Conservation (phyloP, 2,797 vertebrate genomes). For the Sebastes iracundus region DNA sequence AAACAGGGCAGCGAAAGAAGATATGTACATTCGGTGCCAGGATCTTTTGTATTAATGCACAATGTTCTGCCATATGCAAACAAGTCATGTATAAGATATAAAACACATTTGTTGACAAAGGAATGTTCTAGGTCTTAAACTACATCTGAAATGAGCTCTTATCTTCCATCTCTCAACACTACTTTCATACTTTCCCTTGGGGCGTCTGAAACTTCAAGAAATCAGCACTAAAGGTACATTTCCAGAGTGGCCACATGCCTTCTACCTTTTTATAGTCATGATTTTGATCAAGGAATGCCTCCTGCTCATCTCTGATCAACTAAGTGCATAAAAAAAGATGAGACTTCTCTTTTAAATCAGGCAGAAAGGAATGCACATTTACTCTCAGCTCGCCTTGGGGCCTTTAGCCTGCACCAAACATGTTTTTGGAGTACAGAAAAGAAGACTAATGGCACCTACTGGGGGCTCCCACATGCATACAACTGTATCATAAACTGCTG, state of each 20-base stretch:
- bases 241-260: constrained; percentile 14
- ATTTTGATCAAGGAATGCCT: constrained; percentile 65
- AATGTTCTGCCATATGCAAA: neutral
- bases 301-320: constrained; percentile 71
- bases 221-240: constrained; percentile 33
- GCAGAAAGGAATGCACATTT: constrained; percentile 81
- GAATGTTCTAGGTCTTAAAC: neutral
- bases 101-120: neutral
- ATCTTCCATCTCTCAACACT: constrained; percentile 24
- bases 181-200: constrained; percentile 1
- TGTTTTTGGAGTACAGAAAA: constrained; percentile 60
- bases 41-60: neutral
- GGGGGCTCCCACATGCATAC: constrained; percentile 36
- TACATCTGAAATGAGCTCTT: constrained; percentile 20
- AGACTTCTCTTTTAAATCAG: constrained; percentile 76
- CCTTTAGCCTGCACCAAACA: constrained; percentile 67
- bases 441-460: constrained; percentile 49
- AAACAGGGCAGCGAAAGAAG: neutral
- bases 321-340: constrained; percentile 67
- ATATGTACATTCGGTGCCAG: neutral
- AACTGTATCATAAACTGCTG: constrained; percentile 28
- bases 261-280: constrained; percentile 23
- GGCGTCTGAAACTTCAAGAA: constrained; percentile 7
- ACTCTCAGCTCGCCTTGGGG: constrained; percentile 63
- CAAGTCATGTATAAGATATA: neutral